A percentile compares a stretch with the other conserved stretches of the same genome.
Conservation (phyloP, 2,113 vertebrate genomes). For the Elaphurus davidianus region DNA sequence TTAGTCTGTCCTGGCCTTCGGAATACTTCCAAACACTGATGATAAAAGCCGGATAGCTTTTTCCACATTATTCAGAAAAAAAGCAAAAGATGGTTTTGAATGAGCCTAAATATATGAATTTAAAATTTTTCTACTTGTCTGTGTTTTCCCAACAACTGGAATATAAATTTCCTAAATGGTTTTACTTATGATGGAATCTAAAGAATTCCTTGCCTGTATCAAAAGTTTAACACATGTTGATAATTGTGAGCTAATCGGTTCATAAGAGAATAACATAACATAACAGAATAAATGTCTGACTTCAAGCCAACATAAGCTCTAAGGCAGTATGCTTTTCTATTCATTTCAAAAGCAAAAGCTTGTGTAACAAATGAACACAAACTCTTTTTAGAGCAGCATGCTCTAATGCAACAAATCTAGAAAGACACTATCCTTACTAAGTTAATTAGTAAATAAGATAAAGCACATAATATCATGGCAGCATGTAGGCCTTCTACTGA, state of each 20-base stretch:
- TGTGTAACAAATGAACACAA: not conserved
- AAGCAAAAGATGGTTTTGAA: not conserved
- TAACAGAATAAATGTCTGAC: conserved; percentile 16
- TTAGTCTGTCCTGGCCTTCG: not conserved
- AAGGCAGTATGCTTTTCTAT: not conserved
- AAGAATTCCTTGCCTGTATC: not conserved
- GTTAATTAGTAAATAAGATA: conserved; percentile 9
- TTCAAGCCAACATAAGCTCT: not conserved
- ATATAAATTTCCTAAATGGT: not conserved
- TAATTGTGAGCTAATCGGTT: not conserved
- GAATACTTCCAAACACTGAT: not conserved
- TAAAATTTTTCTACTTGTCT: not conserved
- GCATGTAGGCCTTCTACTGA: not conserved
- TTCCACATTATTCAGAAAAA: not conserved
- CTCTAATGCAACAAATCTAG: not conserved
- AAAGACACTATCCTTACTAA: not conserved
- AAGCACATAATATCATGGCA: not conserved
- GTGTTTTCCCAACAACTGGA: not conserved
- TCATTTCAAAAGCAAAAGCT: conserved; percentile 6
- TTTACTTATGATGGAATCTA: not conserved
- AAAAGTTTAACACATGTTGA: conserved; percentile 12
- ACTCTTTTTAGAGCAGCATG: not conserved
- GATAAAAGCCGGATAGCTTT: not conserved
- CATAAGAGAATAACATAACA: not conserved
- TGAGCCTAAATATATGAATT: not conserved